These are phyloP conservation scores for Calephelis nemesis DNA, from an alignment of 1,140 invertebrate species.

Conservation along the genomic window DNA sequence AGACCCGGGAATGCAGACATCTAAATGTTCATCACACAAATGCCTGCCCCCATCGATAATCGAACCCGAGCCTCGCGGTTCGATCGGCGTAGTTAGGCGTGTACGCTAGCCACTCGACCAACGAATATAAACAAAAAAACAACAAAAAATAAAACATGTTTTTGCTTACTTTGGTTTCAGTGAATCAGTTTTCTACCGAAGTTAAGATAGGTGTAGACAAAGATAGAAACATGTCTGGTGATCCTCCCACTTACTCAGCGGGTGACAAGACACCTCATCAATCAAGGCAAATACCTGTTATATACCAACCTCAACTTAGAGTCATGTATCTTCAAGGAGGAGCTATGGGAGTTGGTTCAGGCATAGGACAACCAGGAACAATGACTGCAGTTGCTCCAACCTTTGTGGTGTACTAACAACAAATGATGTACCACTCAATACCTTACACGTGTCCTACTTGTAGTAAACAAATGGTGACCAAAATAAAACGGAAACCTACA, in stretches of 20 bases:
- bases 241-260: background rate
- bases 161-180: too few species aligned
- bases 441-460: constrained; percentile 6
- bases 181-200: too few species aligned
- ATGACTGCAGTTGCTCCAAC: constrained; percentile 1
- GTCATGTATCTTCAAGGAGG: background rate
- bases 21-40: too few species aligned
- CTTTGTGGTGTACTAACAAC: background rate
- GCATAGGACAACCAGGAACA: background rate
- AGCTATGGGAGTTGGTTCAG: background rate
- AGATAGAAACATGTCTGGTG: too few species aligned
- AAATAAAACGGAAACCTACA: background rate
- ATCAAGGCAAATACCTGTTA: background rate
- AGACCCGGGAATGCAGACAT: too few species aligned
- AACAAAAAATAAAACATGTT: too few species aligned
- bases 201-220: too few species aligned
- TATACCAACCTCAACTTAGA: background rate
- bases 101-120: too few species aligned
- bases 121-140: too few species aligned
- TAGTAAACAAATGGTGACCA: background rate
- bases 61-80: too few species aligned
- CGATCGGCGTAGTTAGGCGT: too few species aligned
- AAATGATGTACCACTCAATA: constrained; percentile 10
- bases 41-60: too few species aligned
- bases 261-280: background rate